phyloP scores from a whole-genome alignment of 2,888 invertebrate species.

The Sceliomorpha sp. region DNA sequence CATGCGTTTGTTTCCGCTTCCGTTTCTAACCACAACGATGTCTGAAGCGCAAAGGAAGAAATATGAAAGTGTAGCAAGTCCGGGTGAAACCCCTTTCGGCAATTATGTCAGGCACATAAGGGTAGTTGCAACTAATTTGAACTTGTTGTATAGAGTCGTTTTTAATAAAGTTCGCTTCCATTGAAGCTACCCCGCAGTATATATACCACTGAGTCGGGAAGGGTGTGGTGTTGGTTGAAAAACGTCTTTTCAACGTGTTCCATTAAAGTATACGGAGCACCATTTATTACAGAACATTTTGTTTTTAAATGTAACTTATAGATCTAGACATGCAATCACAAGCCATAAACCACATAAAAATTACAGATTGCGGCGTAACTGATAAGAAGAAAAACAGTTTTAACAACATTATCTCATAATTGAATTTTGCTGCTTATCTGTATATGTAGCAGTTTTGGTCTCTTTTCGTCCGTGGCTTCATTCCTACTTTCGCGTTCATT shows the following conservation, averaged over 20 bases:
- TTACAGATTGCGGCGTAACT: no score
- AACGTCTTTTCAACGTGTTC: slow-evolving; percentile 5
- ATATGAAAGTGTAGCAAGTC: slow-evolving; percentile 7
- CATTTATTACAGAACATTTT: slow-evolving; percentile 5
- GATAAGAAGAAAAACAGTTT: no score
- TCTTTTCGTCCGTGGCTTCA: neutral
- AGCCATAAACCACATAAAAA: no score
- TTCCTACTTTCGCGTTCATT: slow-evolving; percentile 1
- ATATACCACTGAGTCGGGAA: slow-evolving; percentile 12
- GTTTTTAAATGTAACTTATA: neutral
- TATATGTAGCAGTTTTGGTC: slow-evolving; percentile 39
- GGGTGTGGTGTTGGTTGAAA: slow-evolving; percentile 17
- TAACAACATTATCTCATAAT: no score
- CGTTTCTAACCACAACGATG: slow-evolving; percentile 14
- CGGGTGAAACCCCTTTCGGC: slow-evolving; percentile 11
- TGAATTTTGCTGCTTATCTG: no score
- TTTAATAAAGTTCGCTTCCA: slow-evolving; percentile 29
- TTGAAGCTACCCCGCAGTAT: slow-evolving; percentile 10
- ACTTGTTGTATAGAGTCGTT: slow-evolving; percentile 9
- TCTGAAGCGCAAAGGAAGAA: slow-evolving; percentile 7
- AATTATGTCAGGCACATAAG: slow-evolving; percentile 14
- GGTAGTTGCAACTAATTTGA: slow-evolving; percentile 21
- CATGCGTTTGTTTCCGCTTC: slow-evolving; percentile 25
- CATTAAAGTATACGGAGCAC: neutral
- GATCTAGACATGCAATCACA: no score